Evolutionary conservation across 1,140 invertebrate genomes (phyloP).

Genomic region (Cotesia glomerata): DNA sequence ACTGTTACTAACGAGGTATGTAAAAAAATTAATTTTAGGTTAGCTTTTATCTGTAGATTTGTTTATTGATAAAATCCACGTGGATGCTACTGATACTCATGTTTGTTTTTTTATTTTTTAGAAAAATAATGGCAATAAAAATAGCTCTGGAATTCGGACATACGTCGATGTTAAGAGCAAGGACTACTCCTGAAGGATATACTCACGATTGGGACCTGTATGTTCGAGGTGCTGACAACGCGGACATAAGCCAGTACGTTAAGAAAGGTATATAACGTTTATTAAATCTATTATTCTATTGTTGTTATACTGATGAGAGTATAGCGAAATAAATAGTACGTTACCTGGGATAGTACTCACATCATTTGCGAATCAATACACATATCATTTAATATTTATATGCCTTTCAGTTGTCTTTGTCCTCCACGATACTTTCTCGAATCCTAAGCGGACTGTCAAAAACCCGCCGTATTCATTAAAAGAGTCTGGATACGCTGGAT

Average conservation of each 20-base stretch:
- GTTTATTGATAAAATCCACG: no score
- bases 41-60: no score
- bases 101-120: no score
- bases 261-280: slow-evolving; percentile 71
- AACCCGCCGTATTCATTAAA: slow-evolving; percentile 90
- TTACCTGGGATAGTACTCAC: not conserved
- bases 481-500: slow-evolving; percentile 95
- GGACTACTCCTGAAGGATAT: slow-evolving; percentile 84
- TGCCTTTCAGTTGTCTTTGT: slow-evolving; percentile 78
- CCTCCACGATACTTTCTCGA: slow-evolving; percentile 90
- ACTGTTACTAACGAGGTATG: not conserved
- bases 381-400: slow-evolving; percentile 15
- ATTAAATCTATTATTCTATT: not conserved
- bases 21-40: no score
- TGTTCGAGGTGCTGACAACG: slow-evolving; percentile 84
- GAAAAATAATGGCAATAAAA: slow-evolving; percentile 73
- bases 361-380: not conserved
- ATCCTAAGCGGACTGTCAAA: slow-evolving; percentile 86
- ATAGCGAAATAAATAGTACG: not conserved
- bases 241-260: slow-evolving; percentile 87
- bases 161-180: slow-evolving; percentile 77
- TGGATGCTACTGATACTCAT: no score
- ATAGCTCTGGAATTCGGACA: slow-evolving; percentile 93
- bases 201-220: slow-evolving; percentile 99
- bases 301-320: not conserved